These are phyloP conservation scores for Thaumetopoea pityocampa DNA, from an alignment of 1,140 invertebrate species.

Conservation along the genomic window DNA sequence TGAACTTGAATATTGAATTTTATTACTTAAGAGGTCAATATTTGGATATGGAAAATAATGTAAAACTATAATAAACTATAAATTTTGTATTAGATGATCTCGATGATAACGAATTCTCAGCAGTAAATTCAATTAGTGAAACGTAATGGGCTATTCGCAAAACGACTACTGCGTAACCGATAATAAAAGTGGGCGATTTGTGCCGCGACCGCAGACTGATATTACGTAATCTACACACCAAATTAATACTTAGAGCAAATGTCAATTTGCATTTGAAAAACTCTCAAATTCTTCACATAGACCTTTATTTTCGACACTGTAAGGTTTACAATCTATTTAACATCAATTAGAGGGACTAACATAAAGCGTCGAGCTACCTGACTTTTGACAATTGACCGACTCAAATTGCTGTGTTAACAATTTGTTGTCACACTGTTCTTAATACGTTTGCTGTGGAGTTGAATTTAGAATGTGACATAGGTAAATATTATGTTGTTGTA, in stretches of 20 bases:
- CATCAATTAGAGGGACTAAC: slow-evolving; percentile 45
- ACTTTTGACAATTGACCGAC: slow-evolving; percentile 48
- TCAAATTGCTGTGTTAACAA: slow-evolving; percentile 27
- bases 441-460: slow-evolving; percentile 22
- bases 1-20: no score
- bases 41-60: no score
- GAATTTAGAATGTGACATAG: slow-evolving; percentile 25
- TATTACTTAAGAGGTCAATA: no score
- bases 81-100: no score
- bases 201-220: slow-evolving; percentile 16
- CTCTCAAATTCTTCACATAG: slow-evolving; percentile 5
- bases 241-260: slow-evolving; percentile 14
- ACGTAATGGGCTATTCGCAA: no score
- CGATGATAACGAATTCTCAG: no score
- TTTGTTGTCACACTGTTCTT: slow-evolving; percentile 23
- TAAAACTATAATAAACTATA: no score
- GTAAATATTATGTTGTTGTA: slow-evolving; percentile 34
- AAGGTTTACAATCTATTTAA: slow-evolving; percentile 45
- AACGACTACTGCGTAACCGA: slow-evolving; percentile 19
- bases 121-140: no score
- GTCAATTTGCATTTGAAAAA: slow-evolving; percentile 12
- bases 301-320: slow-evolving; percentile 14
- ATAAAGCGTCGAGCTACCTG: slow-evolving; percentile 31
- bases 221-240: slow-evolving; percentile 30
- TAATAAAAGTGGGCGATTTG: slow-evolving; percentile 22